Percentiles rank a stretch among this genome's conserved stretches.
Conservation (phyloP, 2,113 vertebrate species). For the Pelecanus crispus region DNA sequence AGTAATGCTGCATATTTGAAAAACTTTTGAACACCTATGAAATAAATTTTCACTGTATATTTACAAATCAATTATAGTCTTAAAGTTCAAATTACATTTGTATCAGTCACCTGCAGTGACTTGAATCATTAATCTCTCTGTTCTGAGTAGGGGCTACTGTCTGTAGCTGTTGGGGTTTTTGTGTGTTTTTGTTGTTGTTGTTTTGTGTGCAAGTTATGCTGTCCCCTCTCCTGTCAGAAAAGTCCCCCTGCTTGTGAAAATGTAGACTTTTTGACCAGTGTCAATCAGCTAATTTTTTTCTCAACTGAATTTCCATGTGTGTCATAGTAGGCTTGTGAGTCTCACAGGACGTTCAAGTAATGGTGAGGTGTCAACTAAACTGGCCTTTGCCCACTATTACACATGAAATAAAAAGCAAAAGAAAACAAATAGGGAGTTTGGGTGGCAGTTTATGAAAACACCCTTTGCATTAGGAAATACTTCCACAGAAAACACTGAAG, state of each 20-base stretch:
- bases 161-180: background rate
- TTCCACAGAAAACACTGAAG: background rate
- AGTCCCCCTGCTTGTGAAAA: background rate
- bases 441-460: background rate
- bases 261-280: background rate
- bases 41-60: background rate
- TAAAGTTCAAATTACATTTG: background rate
- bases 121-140: background rate
- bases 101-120: background rate
- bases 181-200: background rate
- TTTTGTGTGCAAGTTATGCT: background rate
- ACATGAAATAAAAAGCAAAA: background rate
- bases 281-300: background rate
- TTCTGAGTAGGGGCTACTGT: background rate
- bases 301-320: background rate
- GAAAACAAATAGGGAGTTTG: background rate
- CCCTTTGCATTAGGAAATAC: background rate
- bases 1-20: background rate
- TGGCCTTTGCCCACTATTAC: background rate
- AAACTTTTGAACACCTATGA: background rate
- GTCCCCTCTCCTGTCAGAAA: background rate
- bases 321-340: background rate
- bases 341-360: background rate
- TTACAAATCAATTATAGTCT: background rate
- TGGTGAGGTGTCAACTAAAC: background rate